Evolutionary conservation across 2,797 vertebrate genomes (phyloP), one percentile per base, ranked within the genome.

Genomic region (Cichlasoma orientale): DNA sequence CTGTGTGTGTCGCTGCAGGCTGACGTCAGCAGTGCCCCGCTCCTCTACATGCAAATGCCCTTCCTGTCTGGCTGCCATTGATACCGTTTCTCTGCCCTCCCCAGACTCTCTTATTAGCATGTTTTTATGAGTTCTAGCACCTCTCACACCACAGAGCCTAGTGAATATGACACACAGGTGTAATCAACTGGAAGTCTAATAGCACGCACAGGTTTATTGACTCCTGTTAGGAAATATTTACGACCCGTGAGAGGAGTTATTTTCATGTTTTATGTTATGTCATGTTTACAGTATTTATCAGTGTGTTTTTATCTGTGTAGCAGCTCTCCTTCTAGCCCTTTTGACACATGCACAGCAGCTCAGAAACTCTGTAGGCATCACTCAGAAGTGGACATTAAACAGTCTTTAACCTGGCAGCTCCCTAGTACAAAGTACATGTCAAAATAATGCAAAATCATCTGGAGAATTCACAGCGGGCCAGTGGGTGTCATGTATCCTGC

Each of bases 161-260:
- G 91, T 88, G 89, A 93, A 94, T 93, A 91, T 94, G 91, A 92
- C 94, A 94, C 59, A 29, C 87, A 84, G 90, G 94, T 94, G 94
- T 90, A 85, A 94, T 87, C 84, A 90, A 84, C 79, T n/a, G 68
- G 68, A 82, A 14, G 63, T 88, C 80, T 89, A 87, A 88, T 88
- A 80, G 87, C 83, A 53, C 18, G 61, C 85, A 70, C 77, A 82
- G 82, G 85, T 90, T 90, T 90, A 91, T 92, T 88, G 89, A 90
- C 86, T 90, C 71, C 79, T 83, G 86, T 80, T 78, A 56, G 77
- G 73, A 85, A 81, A 91, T 88, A 90, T 92, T 92, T 90, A 91
- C 1, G 55, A 86, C 74, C 76, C 44, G 58, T 82, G 50, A 61
- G 36, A 71, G 68, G 56, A 80, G 56, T 70, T 84, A 69, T 78